A percentile compares a stretch with the other conserved stretches of the same genome.
Conservation (phyloP, 2,888 invertebrate genomes). For the Eilema caniola region DNA sequence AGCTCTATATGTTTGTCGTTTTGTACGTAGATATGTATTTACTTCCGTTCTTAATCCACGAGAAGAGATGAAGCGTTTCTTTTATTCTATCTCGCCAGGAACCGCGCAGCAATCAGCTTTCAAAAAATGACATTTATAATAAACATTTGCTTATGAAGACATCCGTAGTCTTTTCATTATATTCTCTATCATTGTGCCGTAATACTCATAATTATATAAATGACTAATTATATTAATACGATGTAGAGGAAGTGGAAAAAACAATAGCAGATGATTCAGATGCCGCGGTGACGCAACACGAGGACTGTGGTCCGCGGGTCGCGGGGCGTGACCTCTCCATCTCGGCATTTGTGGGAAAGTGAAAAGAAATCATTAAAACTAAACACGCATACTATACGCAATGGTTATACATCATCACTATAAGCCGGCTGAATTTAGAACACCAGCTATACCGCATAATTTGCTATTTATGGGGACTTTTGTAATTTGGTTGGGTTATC, state of each 20-base stretch:
- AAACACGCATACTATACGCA: constrained; percentile 22
- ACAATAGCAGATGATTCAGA: constrained; percentile 23
- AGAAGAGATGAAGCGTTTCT: not conserved
- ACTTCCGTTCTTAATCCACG: too few relatives aligned
- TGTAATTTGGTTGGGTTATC: constrained; percentile 11
- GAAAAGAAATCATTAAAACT: constrained; percentile 36
- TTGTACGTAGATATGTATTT: too few relatives aligned
- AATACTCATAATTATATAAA: constrained; percentile 14
- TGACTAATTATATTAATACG: constrained; percentile 11
- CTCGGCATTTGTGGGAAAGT: constrained; percentile 37
- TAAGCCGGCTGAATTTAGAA: constrained; percentile 3
- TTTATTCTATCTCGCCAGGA: not conserved
- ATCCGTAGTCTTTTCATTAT: constrained; percentile 1
- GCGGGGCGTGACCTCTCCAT: constrained; percentile 7
- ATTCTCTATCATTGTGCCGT: constrained; percentile 10
- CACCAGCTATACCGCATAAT: not conserved
- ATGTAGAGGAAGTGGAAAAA: constrained; percentile 18
- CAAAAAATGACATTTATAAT: not conserved
- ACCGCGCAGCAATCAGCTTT: not conserved
- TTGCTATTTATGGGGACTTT: not conserved
- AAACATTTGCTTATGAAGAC: not conserved
- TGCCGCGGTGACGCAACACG: constrained; percentile 4
- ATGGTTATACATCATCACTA: constrained; percentile 11
- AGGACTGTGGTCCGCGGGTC: constrained; percentile 24
- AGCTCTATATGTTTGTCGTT: too few relatives aligned